phyloP scores from a whole-genome alignment of 2,113 vertebrate species.

The Larimichthys crocea region DNA sequence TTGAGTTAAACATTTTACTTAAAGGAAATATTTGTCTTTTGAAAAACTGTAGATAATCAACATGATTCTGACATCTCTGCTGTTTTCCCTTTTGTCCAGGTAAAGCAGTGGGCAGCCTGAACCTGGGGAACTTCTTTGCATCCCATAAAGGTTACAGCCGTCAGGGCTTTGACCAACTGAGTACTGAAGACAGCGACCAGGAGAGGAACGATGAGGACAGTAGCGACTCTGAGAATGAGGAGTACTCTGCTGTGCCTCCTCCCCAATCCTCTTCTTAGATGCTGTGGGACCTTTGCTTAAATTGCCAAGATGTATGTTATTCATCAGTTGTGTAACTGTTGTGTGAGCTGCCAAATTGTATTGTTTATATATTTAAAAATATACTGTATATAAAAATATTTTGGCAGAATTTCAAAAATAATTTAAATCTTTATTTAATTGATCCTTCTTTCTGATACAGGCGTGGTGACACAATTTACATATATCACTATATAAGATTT shows the following conservation, averaged over 20 bases:
- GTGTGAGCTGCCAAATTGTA: slow-evolving; percentile 86
- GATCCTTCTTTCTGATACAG: slow-evolving; percentile 3
- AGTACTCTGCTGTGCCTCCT: slow-evolving; percentile 87
- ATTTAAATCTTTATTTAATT: slow-evolving; percentile 45
- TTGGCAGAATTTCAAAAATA: slow-evolving; percentile 11
- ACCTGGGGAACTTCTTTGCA: slow-evolving; percentile 96
- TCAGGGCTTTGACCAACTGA: slow-evolving; percentile 96
- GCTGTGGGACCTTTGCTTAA: slow-evolving; percentile 76
- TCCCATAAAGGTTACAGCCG: slow-evolving; percentile 93
- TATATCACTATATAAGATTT: neutral
- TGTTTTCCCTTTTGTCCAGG: slow-evolving; percentile 77
- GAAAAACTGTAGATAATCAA: too few relatives aligned
- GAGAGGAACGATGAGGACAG: slow-evolving; percentile 94
- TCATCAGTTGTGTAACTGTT: slow-evolving; percentile 88
- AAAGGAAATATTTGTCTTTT: neutral
- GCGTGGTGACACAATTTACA: neutral
- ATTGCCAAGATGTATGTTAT: slow-evolving; percentile 87
- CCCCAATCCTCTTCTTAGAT: slow-evolving; percentile 64
- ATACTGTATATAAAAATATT: slow-evolving; percentile 45
- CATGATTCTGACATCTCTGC: neutral
- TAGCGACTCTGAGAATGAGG: slow-evolving; percentile 93
- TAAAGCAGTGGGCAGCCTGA: slow-evolving; percentile 89
- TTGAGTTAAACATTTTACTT: neutral
- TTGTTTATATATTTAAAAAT: slow-evolving; percentile 77
- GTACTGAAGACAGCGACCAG: slow-evolving; percentile 96